Evolutionary conservation across 2,888 invertebrate species (phyloP).

Genomic region (Ormyrus nitidulus): DNA sequence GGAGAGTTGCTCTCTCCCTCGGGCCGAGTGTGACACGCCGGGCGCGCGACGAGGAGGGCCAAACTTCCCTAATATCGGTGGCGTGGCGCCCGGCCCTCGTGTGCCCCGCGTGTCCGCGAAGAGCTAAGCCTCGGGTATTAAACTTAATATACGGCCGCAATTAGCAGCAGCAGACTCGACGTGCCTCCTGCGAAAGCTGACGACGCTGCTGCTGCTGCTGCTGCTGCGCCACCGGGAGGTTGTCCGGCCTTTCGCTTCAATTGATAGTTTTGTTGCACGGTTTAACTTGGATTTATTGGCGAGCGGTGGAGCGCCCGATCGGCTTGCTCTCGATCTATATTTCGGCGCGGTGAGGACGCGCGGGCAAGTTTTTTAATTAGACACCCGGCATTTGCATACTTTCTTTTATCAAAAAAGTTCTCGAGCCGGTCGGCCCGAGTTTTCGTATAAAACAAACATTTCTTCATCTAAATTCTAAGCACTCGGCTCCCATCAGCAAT

Average conservation of each 20-base stretch:
- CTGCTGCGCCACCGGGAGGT: no score
- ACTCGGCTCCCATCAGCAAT: constrained; percentile 7
- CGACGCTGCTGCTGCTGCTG: background rate
- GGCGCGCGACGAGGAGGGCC: constrained; percentile 53
- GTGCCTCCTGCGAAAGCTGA: constrained; percentile 26
- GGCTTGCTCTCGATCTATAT: no score
- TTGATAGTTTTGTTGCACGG: constrained; percentile 50
- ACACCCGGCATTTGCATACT: no score
- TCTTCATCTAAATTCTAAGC: constrained; percentile 49
- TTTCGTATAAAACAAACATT: constrained; percentile 35
- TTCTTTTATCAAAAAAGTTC: no score
- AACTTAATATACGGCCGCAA: constrained; percentile 74
- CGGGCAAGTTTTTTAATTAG: no score
- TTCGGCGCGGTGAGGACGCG: background rate
- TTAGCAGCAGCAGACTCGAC: constrained; percentile 67
- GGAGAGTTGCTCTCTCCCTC: background rate
- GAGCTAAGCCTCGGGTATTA: constrained; percentile 67
- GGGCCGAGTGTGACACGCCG: constrained; percentile 48
- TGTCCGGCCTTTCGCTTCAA: constrained; percentile 31
- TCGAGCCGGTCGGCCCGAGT: no score
- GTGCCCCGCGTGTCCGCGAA: constrained; percentile 46
- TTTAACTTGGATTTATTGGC: constrained; percentile 24
- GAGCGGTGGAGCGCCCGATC: no score
- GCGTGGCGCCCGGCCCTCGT: constrained; percentile 51
- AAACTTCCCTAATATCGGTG: constrained; percentile 69